A percentile compares a stretch with the other conserved stretches of the same genome.
Conservation (phyloP, 2,797 vertebrate genomes). For the Poecilia gillii region DNA sequence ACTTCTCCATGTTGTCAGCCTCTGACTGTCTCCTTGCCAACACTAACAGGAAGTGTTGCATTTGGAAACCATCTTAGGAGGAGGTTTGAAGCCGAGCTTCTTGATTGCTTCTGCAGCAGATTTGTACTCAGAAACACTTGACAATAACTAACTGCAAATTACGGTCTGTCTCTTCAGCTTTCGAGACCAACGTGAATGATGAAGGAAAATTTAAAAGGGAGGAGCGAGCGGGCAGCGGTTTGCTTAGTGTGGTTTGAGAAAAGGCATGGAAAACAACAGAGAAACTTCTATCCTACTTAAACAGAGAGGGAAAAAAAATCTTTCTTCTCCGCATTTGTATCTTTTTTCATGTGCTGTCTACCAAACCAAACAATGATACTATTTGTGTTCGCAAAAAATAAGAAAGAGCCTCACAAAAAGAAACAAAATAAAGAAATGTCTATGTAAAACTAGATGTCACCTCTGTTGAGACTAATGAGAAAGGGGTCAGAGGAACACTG, state of each 20-base stretch:
- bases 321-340: neutral
- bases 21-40: slow-evolving; percentile 26
- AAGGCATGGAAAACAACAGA: slow-evolving; percentile 21
- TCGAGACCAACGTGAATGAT: slow-evolving; percentile 13
- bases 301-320: neutral
- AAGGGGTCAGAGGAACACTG: slow-evolving; percentile 15
- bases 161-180: slow-evolving; percentile 28
- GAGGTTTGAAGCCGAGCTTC: slow-evolving; percentile 20
- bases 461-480: slow-evolving; percentile 23
- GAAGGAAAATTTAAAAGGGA: slow-evolving; percentile 16
- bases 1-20: neutral
- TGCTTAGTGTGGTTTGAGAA: slow-evolving; percentile 13
- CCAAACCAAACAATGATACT: slow-evolving; percentile 12
- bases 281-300: slow-evolving; percentile 7
- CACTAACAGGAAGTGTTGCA: slow-evolving; percentile 36
- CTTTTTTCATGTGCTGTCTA: neutral
- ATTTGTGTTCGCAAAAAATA: slow-evolving; percentile 17
- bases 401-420: slow-evolving; percentile 7
- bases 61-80: slow-evolving; percentile 33
- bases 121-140: slow-evolving; percentile 56
- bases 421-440: slow-evolving; percentile 27
- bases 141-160: slow-evolving; percentile 60
- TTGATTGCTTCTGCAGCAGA: slow-evolving; percentile 23
- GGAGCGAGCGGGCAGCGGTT: neutral
- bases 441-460: slow-evolving; percentile 22